phyloP scores from a whole-genome alignment of 2,797 vertebrate genomes.

The Siniperca obscura region DNA sequence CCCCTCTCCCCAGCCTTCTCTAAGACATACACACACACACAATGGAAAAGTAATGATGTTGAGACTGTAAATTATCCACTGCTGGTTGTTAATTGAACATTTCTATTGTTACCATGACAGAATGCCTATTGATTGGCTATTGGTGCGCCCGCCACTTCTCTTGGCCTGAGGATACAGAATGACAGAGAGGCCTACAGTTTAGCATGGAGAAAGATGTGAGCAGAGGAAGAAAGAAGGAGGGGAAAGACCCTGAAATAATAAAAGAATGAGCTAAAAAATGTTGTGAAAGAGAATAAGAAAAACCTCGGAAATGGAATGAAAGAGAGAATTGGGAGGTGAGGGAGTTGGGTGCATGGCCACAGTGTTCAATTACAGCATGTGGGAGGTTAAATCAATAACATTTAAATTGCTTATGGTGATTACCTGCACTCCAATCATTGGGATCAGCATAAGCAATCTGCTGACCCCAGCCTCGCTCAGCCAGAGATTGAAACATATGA shows the following conservation, averaged over 20 bases:
- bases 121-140: conserved; percentile 89
- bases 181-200: background rate
- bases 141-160: conserved; percentile 65
- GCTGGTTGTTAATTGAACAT: conserved; percentile 91
- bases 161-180: conserved; percentile 25
- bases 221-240: background rate
- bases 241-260: background rate
- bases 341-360: conserved; percentile 79
- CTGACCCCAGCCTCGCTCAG: conserved; percentile 90
- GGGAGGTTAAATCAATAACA: conserved; percentile 95
- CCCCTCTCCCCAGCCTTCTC: background rate
- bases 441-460: conserved; percentile 95
- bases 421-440: conserved; percentile 91
- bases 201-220: conserved; percentile 7
- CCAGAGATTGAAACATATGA: conserved; percentile 88
- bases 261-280: conserved; percentile 1
- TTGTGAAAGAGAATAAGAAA: background rate
- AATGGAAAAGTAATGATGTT: conserved; percentile 84
- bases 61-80: conserved; percentile 88
- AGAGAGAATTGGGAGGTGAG: background rate
- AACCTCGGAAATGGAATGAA: conserved; percentile 8
- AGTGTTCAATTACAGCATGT: conserved; percentile 94
- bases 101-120: conserved; percentile 93
- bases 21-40: conserved; percentile 17
- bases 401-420: conserved; percentile 99